Evolutionary conservation across 2,113 vertebrate species (phyloP).

Genomic region (Nicator chloris): DNA sequence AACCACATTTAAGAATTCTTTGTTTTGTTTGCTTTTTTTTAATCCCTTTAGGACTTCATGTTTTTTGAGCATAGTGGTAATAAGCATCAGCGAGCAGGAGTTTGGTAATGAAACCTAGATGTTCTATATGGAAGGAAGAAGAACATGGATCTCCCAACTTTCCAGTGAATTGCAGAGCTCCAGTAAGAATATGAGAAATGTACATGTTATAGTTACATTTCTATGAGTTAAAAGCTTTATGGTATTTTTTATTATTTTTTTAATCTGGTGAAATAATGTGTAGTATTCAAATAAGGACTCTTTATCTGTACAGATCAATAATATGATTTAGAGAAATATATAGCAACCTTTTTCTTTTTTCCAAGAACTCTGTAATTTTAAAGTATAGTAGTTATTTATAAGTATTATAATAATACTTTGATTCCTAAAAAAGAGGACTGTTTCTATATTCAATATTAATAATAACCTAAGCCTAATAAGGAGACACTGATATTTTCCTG

Average conservation of each 20-base stretch:
- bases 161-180: background rate
- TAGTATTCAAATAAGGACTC: background rate
- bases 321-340: background rate
- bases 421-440: background rate
- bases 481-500: background rate
- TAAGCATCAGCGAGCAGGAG: background rate
- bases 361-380: background rate
- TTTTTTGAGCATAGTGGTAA: slow-evolving; percentile 77
- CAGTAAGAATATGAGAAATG: background rate
- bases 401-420: background rate
- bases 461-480: background rate
- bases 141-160: background rate
- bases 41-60: slow-evolving; percentile 84
- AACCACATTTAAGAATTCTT: background rate
- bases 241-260: background rate
- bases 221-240: background rate
- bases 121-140: background rate
- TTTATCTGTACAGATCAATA: background rate
- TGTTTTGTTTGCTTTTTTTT: slow-evolving; percentile 1
- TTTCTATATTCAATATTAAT: background rate
- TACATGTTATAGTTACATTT: background rate
- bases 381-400: background rate
- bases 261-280: background rate
- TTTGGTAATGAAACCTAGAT: background rate
- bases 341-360: background rate